Evolutionary conservation across 2,888 invertebrate genomes (phyloP).

Genomic region (Teleiodes luculella): DNA sequence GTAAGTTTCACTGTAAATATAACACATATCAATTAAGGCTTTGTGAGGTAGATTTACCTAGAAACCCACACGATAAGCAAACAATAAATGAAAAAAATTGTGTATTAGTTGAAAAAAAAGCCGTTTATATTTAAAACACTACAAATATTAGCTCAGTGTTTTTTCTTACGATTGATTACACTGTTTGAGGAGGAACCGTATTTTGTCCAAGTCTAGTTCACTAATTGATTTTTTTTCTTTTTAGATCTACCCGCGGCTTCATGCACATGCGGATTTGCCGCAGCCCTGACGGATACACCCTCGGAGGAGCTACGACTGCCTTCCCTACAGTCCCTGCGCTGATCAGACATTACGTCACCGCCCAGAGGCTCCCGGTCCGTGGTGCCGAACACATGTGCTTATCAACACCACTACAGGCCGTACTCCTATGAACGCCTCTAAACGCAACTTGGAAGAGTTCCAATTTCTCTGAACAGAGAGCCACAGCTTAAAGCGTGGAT

Average conservation of each 20-base stretch:
- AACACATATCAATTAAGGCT: too few relatives aligned
- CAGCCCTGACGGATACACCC: conserved; percentile 88
- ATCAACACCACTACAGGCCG: conserved; percentile 93
- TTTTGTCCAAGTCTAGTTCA: too few relatives aligned
- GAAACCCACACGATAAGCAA: too few relatives aligned
- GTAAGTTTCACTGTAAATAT: conserved; percentile 82
- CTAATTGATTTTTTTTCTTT: conserved; percentile 28
- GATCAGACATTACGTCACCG: conserved; percentile 93
- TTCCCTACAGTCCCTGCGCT: conserved; percentile 96
- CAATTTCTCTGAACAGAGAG: conserved; percentile 15
- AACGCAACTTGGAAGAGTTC: conserved; percentile 22
- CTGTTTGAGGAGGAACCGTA: too few relatives aligned
- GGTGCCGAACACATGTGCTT: conserved; percentile 98
- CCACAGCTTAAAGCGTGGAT: conserved; percentile 13
- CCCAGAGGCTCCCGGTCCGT: conserved; percentile 94
- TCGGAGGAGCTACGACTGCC: conserved; percentile 95
- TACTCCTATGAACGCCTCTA: conserved; percentile 79
- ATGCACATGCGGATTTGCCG: conserved; percentile 98
- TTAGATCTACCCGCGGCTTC: conserved; percentile 94
- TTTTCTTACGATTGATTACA: too few relatives aligned
- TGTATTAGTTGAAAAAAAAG: too few relatives aligned
- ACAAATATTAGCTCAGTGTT: too few relatives aligned
- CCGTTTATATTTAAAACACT: too few relatives aligned
- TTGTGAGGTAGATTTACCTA: too few relatives aligned
- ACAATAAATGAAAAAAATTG: too few relatives aligned